Conservation (phyloP, 2,113 vertebrate species). For the Sceloporus undulatus region DNA sequence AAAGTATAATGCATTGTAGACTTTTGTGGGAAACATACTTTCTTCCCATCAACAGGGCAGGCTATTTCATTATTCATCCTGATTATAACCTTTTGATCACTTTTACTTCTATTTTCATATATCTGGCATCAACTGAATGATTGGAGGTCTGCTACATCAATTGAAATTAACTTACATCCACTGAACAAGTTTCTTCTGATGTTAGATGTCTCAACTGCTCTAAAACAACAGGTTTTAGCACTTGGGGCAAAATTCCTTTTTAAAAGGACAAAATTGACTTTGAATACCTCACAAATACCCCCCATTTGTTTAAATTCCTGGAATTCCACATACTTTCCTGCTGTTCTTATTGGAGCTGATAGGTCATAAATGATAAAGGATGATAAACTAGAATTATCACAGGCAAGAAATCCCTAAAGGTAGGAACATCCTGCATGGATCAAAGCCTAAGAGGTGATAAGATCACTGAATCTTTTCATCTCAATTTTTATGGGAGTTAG, state of each 20-base stretch:
- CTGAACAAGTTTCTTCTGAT: conserved; percentile 10
- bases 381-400: conserved; percentile 32
- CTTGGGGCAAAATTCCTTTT: conserved; percentile 33
- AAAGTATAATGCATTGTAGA: not conserved
- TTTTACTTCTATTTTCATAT: not conserved
- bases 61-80: not conserved
- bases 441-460: conserved; percentile 26
- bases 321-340: conserved; percentile 30
- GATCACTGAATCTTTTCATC: conserved; percentile 17
- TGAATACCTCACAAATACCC: conserved; percentile 34
- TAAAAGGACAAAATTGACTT: conserved; percentile 32
- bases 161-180: conserved; percentile 4
- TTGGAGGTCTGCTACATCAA: not conserved
- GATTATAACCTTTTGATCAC: not conserved
- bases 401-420: conserved; percentile 27
- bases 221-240: conserved; percentile 12
- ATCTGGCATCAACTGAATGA: not conserved
- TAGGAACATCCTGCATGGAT: conserved; percentile 12
- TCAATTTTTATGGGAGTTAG: conserved; percentile 19
- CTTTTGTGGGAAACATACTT: not conserved
- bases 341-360: conserved; percentile 12
- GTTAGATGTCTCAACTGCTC: not conserved
- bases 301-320: conserved; percentile 39
- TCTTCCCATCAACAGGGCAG: not conserved
- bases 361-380: conserved; percentile 28